A percentile compares a stretch with the other conserved stretches of the same genome.
Conservation (phyloP, 2,113 vertebrate genomes). For the Boulengeromyrus knoepffleri region DNA sequence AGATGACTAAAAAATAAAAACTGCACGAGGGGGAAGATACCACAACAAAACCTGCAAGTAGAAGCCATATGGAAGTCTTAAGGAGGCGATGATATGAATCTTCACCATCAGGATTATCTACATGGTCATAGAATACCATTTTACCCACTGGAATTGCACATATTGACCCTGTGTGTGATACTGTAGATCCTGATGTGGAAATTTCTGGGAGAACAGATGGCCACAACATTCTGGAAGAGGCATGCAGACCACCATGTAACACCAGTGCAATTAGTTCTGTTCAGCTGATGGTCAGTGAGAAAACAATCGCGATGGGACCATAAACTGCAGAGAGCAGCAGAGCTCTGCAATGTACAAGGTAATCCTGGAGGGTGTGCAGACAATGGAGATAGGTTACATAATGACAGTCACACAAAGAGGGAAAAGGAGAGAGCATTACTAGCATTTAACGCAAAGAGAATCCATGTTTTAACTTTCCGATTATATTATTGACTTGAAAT, state of each 20-base stretch:
- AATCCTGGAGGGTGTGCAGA: neutral
- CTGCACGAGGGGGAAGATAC: neutral
- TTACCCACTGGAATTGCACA: neutral
- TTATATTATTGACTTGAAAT: neutral
- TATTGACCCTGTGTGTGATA: neutral
- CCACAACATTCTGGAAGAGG: neutral
- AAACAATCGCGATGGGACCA: neutral
- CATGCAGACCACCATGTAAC: neutral
- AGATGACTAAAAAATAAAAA: neutral
- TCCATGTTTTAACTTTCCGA: neutral
- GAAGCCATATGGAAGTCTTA: neutral
- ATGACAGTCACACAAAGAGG: neutral
- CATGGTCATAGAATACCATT: neutral
- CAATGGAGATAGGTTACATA: neutral
- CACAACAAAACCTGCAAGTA: neutral
- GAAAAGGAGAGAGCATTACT: neutral
- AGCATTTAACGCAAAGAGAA: neutral
- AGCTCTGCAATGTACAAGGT: neutral
- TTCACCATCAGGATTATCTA: neutral
- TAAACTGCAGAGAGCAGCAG: neutral
- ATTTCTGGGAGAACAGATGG: neutral
- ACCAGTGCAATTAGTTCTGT: neutral
- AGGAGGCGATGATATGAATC: neutral
- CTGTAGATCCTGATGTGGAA: neutral
- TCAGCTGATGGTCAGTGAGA: neutral